Evolutionary conservation across 1,140 invertebrate species (phyloP), one percentile per base, ranked within the genome.

Genomic region (Heterodera carotae): DNA sequence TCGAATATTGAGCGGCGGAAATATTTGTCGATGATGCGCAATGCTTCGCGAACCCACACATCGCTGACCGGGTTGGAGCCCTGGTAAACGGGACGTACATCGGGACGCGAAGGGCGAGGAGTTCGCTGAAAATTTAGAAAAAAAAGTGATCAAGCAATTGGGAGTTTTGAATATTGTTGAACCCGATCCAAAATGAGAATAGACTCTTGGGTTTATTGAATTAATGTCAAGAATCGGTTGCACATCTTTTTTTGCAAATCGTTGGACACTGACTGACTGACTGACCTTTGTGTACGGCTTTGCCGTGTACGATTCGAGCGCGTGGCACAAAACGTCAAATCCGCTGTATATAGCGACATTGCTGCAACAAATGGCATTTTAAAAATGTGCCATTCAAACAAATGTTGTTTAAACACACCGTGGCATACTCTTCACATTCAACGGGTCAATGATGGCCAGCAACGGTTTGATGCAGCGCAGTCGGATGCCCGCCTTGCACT

Each of bases 21-120:
- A 68, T 79, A 82, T 76, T 80, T 82, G 18, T 64, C 68, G 59
- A 84, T 82, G 29, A 86, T 85, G 81, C 85, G 29, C 62, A 84
- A 27, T 15, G 69, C 59, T 76, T 64, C n/a, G 25, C 91, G 89
- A 0, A 93, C 92, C 94, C 94, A 96, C 7, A 95, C 92, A 89
- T 96, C 94, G 78, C 94, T 95, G 73, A 96, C 92, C 5, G 94
- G 94, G 89, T 96, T 96, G 79, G 92, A 92, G 10, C 94, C 94
- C 89, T 94, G 93, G 88, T 94, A 94, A 4, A 93, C 91, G 18
- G 93, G 93, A 76, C 94, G 90, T n/a, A 92, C 86, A 39, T 91
- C 91, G 0, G 94, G 94, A 90, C 94, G 92, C 2, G 90, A 77
- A 6, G 94, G 93, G 29, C 93, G 91, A 0, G 93, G 93, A 2